Base-by-base conservation (phyloP, 2,888 invertebrate genomes). In the Aleiodes alternator region DNA sequence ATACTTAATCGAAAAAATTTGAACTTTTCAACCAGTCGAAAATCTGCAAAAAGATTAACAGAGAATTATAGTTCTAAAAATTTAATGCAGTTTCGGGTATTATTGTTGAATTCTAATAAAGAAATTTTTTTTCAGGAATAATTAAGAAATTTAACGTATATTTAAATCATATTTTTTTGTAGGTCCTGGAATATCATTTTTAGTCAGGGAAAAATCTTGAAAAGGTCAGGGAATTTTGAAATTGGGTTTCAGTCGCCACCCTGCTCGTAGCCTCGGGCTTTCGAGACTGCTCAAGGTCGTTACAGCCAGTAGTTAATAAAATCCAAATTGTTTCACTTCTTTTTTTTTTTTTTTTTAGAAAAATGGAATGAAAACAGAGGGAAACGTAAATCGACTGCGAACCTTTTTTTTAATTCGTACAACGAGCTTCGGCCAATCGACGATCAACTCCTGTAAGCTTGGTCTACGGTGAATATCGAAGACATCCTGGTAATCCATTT, bases 341-440 rank as follows among this genome's bases (percentile, higher is more conserved):
- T 16, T 0, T 7, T 53, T 9, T 16, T 7, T 53, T 53, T 53
- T 16, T 53, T 8, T 16, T 4, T 43, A n/a, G n/a, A 14, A 23
- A 14, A 48, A 48, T 64, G 64, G 48, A 48, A 48, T 64, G n/a
- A 38, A 11, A 12, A 16, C 8, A n/a, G 23, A 34, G 14, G 48
- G 48, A 48, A 34, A 64, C 48, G 43, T 64, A 81, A 77, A 80
- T 77, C 79, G 75, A 75, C 84, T 92, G 90, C 93, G 92, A 93
- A 93, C 93, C 93, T 93, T 93, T 90, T 91, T 90, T 91, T 92
- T 93, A 90, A 91, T 92, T 91, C 91, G 90, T 90, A 92, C 92
- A 90, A 92, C 90, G 90, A 95, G 93, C 86, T 90, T 92, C 87
- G 95, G 95, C 95, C 95, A 95, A 91, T 95, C 95, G 86, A 94